These are phyloP conservation scores for Tetragonisca angustula DNA, from an alignment of 2,888 invertebrate genomes.

Conservation along the genomic window DNA sequence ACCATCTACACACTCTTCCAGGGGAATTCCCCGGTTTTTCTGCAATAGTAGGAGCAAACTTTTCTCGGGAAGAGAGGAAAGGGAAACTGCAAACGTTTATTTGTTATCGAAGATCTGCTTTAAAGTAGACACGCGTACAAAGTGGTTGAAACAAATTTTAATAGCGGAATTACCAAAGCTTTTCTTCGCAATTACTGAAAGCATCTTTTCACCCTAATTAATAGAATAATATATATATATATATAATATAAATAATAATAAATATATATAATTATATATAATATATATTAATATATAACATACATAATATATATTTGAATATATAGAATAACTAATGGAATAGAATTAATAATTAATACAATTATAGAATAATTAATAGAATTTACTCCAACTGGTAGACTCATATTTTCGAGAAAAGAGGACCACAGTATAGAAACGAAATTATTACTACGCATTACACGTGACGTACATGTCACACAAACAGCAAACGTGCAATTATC, in stretches of 20 bases:
- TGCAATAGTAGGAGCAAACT: neutral
- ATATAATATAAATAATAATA: too few species aligned
- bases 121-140: neutral
- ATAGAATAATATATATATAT: neutral
- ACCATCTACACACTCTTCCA: constrained; percentile 22
- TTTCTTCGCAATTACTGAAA: neutral
- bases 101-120: neutral
- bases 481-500: too few species aligned
- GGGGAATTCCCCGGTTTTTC: neutral
- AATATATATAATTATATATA: neutral
- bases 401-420: too few species aligned
- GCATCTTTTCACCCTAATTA: neutral
- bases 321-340: neutral
- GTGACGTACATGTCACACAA: too few species aligned
- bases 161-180: neutral
- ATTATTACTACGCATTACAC: too few species aligned
- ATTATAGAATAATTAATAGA: too few species aligned
- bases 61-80: neutral
- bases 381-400: too few species aligned
- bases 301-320: neutral
- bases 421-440: too few species aligned
- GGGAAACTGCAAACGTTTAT: neutral
- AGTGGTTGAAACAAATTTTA: neutral
- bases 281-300: neutral
- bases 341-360: too few species aligned